phyloP scores from a whole-genome alignment of 2,113 vertebrate genomes.

The Azemiops feae region DNA sequence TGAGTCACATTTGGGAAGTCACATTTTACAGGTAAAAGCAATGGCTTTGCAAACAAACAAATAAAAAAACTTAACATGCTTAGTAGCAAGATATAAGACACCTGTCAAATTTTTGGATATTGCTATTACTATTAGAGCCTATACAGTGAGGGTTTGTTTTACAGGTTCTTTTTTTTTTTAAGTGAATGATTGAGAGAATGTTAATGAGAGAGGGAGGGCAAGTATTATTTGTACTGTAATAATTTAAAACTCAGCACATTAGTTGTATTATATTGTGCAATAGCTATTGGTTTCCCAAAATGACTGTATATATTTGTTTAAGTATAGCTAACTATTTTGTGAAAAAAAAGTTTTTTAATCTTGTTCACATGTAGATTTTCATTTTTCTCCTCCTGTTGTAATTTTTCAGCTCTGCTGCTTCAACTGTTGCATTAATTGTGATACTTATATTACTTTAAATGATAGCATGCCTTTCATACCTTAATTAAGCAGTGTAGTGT shows the following conservation, averaged over 20 bases:
- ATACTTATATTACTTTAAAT: not conserved
- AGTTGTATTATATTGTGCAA: conserved; percentile 36
- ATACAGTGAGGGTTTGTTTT: conserved; percentile 46
- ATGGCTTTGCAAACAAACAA: conserved; percentile 39
- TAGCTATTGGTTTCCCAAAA: conserved; percentile 49
- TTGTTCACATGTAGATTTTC: conserved; percentile 26
- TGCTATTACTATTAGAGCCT: conserved; percentile 31
- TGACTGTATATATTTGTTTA: conserved; percentile 36
- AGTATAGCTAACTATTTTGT: conserved; percentile 40
- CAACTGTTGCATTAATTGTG: conserved; percentile 13
- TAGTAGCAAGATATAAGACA: conserved; percentile 22
- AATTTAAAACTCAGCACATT: conserved; percentile 45
- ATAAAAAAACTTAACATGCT: conserved; percentile 18
- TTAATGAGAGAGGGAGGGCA: conserved; percentile 62
- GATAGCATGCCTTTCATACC: not conserved
- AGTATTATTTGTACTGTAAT: conserved; percentile 60
- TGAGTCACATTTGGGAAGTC: conserved; percentile 97
- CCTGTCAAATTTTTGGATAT: conserved; percentile 32
- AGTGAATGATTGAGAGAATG: conserved; percentile 51
- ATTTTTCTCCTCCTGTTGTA: conserved; percentile 2
- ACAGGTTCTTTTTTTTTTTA: conserved; percentile 52
- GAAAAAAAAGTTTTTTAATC: conserved; percentile 41
- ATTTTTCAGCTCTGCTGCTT: conserved; percentile 35
- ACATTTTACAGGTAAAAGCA: conserved; percentile 94
- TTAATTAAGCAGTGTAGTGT: conserved; percentile 21